These are phyloP conservation scores for Cinara cedri DNA, from an alignment of 2,888 invertebrate species.

Conservation along the genomic window DNA sequence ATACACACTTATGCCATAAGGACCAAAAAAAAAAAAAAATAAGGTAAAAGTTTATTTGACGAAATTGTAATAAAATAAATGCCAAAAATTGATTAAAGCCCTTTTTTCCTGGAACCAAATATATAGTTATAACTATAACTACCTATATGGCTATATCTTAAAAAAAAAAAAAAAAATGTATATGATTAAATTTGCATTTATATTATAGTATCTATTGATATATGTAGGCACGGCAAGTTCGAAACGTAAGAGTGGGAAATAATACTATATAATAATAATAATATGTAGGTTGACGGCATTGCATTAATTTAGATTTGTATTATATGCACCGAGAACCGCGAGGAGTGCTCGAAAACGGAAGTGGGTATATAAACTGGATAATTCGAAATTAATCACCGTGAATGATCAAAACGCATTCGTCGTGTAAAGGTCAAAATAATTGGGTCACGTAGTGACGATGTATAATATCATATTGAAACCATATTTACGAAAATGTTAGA, in stretches of 20 bases:
- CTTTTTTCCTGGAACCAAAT: too few species aligned
- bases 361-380: conserved; percentile 17
- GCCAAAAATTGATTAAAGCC: too few species aligned
- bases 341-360: conserved; percentile 39
- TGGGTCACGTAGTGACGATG: conserved; percentile 1
- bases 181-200: conserved; percentile 33
- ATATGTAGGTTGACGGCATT: conserved; percentile 35
- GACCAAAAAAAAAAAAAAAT: too few species aligned
- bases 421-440: neutral
- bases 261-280: conserved; percentile 31
- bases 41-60: too few species aligned
- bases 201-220: neutral
- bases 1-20: too few species aligned
- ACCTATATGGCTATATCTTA: too few species aligned
- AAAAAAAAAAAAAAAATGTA: too few species aligned
- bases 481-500: neutral
- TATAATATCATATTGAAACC: too few species aligned
- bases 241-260: conserved; percentile 27
- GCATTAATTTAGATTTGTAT: conserved; percentile 37
- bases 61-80: too few species aligned
- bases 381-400: conserved; percentile 1
- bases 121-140: too few species aligned
- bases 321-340: neutral
- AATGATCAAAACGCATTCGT: neutral
- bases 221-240: conserved; percentile 28